A percentile compares a stretch with the other conserved stretches of the same genome.
phyloP scores from a whole-genome alignment of 2,113 vertebrate species.

The Phyllopteryx taeniolatus region DNA sequence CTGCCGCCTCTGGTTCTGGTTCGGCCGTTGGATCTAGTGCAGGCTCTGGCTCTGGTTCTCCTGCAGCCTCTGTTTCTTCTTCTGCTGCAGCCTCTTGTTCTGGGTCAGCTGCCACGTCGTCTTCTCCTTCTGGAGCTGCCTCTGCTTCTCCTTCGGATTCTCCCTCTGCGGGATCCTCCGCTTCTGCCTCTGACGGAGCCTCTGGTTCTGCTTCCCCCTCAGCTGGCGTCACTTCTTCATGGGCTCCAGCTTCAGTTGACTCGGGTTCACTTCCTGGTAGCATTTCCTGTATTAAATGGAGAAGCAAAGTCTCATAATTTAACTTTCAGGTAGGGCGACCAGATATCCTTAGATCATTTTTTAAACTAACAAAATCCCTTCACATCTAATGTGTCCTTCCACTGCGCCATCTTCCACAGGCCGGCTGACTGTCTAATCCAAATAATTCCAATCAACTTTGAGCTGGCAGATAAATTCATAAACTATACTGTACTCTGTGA shows the following conservation, averaged over 20 bases:
- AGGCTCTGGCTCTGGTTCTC: background rate
- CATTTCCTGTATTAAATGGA: background rate
- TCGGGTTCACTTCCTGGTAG: background rate
- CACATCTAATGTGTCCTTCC: too few species aligned
- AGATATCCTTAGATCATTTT: too few species aligned
- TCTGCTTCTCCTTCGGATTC: background rate
- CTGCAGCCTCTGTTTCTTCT: background rate
- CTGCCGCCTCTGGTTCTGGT: slow-evolving; percentile 19
- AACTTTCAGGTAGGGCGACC: too few species aligned
- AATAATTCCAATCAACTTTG: background rate
- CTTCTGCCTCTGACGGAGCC: background rate
- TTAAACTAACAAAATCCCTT: too few species aligned
- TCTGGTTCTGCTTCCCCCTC: background rate
- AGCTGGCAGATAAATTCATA: background rate
- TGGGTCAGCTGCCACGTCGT: slow-evolving; percentile 13
- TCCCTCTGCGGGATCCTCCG: background rate
- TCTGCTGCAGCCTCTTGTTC: slow-evolving; percentile 1
- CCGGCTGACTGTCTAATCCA: too few species aligned
- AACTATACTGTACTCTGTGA: background rate
- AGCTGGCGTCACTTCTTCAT: background rate
- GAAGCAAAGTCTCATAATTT: background rate
- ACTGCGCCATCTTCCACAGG: too few species aligned
- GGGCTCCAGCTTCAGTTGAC: slow-evolving; percentile 3
- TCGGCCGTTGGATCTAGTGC: background rate
- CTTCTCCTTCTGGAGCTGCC: slow-evolving; percentile 5